These are phyloP conservation scores for Silurus meridionalis DNA, from an alignment of 2,113 vertebrate genomes.

Conservation along the genomic window DNA sequence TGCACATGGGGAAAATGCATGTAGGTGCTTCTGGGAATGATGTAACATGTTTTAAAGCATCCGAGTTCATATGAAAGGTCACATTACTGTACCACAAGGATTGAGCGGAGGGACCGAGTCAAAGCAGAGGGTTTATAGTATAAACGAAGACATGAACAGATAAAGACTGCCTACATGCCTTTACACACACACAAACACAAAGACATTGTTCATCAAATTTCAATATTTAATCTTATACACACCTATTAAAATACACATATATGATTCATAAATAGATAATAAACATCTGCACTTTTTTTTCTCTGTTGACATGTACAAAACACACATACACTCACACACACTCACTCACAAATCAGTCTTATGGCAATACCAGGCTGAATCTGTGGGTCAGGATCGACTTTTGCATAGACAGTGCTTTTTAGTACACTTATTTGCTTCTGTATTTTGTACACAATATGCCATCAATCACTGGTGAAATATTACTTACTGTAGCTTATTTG, in stretches of 20 bases:
- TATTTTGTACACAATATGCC: neutral
- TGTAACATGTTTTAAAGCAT: conserved; percentile 2
- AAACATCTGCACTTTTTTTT: neutral
- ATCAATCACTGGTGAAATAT: neutral
- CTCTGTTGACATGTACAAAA: conserved; percentile 8
- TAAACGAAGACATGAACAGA: neutral
- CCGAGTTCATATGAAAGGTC: neutral
- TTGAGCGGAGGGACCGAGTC: neutral
- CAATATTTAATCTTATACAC: conserved; percentile 26
- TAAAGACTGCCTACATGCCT: neutral
- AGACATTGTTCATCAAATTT: conserved; percentile 8
- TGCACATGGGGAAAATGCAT: neutral
- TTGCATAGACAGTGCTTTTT: conserved; percentile 27
- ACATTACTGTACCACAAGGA: neutral
- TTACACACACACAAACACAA: neutral
- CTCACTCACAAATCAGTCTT: neutral
- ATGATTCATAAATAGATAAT: conserved; percentile 17
- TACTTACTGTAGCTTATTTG: neutral
- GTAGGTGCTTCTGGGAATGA: neutral
- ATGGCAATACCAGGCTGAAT: neutral
- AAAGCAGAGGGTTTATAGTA: neutral
- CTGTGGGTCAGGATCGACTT: neutral
- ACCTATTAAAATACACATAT: conserved; percentile 12
- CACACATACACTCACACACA: neutral
- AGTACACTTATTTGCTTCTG: neutral